A percentile compares a stretch with the other conserved stretches of the same genome.
phyloP scores from a whole-genome alignment of 2,113 vertebrate genomes.

The Pituophis catenifer region DNA sequence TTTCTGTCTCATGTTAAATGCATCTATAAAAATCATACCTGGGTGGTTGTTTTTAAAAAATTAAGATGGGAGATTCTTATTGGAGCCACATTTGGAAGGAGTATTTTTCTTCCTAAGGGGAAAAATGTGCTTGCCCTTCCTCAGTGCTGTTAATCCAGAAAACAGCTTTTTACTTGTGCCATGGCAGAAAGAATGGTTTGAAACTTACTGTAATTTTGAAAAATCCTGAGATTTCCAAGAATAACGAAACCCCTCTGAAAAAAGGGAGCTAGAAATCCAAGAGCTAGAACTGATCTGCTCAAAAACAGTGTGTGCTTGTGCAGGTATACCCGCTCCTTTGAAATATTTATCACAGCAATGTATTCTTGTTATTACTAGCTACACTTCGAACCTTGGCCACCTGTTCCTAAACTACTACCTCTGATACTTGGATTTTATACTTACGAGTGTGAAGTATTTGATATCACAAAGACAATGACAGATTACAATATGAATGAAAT shows the following conservation, averaged over 20 bases:
- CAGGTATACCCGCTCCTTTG: neutral
- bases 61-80: neutral
- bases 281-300: neutral
- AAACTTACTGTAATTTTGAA: neutral
- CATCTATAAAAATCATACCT: neutral
- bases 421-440: neutral
- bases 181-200: neutral
- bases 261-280: neutral
- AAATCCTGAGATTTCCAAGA: neutral
- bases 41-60: neutral
- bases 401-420: neutral
- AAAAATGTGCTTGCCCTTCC: neutral
- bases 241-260: neutral
- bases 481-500: neutral
- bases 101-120: neutral
- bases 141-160: neutral
- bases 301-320: neutral
- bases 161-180: neutral
- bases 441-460: neutral
- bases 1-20: neutral
- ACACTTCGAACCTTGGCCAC: neutral
- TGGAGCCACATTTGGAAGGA: neutral
- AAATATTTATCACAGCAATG: neutral
- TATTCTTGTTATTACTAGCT: neutral
- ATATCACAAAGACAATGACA: neutral